Percentiles rank a stretch among this genome's conserved stretches.
Evolutionary conservation across 2,797 vertebrate genomes (phyloP).

Genomic region (Sphaeramia orbicularis): DNA sequence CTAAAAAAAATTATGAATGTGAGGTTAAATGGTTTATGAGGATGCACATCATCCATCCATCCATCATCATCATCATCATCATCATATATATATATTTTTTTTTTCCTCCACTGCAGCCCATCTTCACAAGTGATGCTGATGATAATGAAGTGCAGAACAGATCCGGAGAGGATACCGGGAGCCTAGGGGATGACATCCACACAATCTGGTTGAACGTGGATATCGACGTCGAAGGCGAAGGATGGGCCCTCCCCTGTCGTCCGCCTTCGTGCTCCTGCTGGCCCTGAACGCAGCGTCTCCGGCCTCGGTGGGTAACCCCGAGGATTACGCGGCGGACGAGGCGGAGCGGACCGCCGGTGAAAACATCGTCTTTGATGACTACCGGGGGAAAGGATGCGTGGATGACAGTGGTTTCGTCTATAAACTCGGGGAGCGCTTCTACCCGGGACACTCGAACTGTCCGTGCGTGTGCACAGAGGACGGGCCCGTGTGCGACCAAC

Average conservation of each 20-base stretch:
- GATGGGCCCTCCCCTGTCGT: constrained; percentile 93
- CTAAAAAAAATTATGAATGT: constrained; percentile 15
- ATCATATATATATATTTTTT: constrained; percentile 19
- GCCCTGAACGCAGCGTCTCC: constrained; percentile 86
- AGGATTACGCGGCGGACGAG: constrained; percentile 95
- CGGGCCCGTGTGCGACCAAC: constrained; percentile 98
- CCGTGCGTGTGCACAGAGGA: constrained; percentile 98
- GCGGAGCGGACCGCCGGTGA: constrained; percentile 92
- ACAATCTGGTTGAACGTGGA: constrained; percentile 76
- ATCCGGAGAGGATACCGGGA: constrained; percentile 64
- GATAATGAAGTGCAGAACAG: constrained; percentile 63
- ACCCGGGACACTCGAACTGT: constrained; percentile 99
- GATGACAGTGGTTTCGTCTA: constrained; percentile 99
- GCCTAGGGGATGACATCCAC: constrained; percentile 74
- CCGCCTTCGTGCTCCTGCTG: constrained; percentile 91
- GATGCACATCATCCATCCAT: constrained; percentile 30
- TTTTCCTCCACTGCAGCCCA: constrained; percentile 56
- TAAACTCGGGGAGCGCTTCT: constrained; percentile 98
- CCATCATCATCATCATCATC: constrained; percentile 16
- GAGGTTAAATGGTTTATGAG: constrained; percentile 8
- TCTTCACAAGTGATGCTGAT: constrained; percentile 49
- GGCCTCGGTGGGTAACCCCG: constrained; percentile 89
- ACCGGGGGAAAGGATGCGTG: constrained; percentile 98
- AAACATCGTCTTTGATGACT: constrained; percentile 98
- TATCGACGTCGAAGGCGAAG: constrained; percentile 82